Base-by-base conservation (phyloP, 2,113 vertebrate genomes). In the Festucalex cinctus region DNA sequence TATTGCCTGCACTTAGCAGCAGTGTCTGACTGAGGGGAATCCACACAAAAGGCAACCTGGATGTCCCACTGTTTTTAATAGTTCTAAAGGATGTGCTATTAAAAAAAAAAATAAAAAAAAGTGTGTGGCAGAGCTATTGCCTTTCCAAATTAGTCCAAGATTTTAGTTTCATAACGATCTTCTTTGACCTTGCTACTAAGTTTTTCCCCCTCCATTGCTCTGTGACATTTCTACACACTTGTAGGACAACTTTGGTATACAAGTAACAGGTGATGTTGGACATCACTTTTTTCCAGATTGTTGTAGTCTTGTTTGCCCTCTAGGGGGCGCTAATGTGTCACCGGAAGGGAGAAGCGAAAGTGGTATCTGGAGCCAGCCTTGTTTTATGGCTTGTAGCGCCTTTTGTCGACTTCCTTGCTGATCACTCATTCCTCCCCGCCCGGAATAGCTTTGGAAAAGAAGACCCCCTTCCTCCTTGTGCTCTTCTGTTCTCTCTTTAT, bases 361-460 rank as follows among this genome's bases (percentile, higher is more conserved):
- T 68, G 69, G 79, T 84, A 79, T 84, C 81, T 80, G 82, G 73
- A 79, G 63, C 78, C 79, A 24, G 73, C 66, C 75, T 22, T 85
- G 82, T 92, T 93, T 93, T 92, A 92, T 82, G 79, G 86, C 85
- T 83, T 77, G 82, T 90, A 87, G 81, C 68, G 80, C 60, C 85
- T 94, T 94, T 94, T 87, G 84, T 88, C 54, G 84, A 63, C 85
- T 86, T 84, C 0, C 73, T 75, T 75, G 69, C 84, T 56, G 71
- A 88, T 91, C 87, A 81, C 82, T 92, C 92, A 84, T 93, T 93
- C 92, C 90, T 93, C 91, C 86, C 84, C 84, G 88, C 89, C 81
- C 79, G 92, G 88, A 83, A 93, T 91, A 88, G 91, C 88, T 91
- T 89, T 84, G 79, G 86, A 86, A 91, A 90, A 91, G 80, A 66